These are phyloP conservation scores for Drosophila kohkoa DNA, from an alignment of 1,140 invertebrate genomes.

Conservation along the genomic window DNA sequence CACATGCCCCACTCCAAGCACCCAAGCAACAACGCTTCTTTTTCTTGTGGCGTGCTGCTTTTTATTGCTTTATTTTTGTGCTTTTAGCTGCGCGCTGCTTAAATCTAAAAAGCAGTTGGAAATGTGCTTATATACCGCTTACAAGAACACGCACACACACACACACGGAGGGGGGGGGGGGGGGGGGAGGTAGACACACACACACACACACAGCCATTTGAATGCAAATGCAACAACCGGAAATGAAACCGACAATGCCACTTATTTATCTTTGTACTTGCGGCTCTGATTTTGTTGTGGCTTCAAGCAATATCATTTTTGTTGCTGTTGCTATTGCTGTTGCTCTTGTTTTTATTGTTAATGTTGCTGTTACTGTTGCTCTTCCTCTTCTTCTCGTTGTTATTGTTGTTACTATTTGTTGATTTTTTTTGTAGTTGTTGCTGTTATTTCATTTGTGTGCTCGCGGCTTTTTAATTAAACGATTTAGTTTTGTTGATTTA, in stretches of 20 bases:
- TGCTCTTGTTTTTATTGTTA: constrained; percentile 9
- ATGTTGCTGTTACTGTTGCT: constrained; percentile 12
- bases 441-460: constrained; percentile 49
- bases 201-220: constrained; percentile 57
- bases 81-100: constrained; percentile 71
- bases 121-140: constrained; percentile 80
- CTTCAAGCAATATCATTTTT: constrained; percentile 61
- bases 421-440: constrained; percentile 45
- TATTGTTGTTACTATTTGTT: constrained; percentile 30
- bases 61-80: constrained; percentile 80
- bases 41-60: constrained; percentile 76
- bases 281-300: constrained; percentile 79
- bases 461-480: constrained; percentile 73
- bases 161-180: constrained; percentile 2
- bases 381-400: not conserved
- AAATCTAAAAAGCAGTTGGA: constrained; percentile 79
- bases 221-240: constrained; percentile 80
- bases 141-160: constrained; percentile 42
- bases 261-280: constrained; percentile 83
- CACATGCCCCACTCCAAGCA: not conserved
- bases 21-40: constrained; percentile 19
- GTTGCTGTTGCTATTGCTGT: constrained; percentile 23
- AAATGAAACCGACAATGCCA: constrained; percentile 83
- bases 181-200: not conserved
- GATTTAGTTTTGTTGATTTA: constrained; percentile 81